Evolutionary conservation across 2,888 invertebrate genomes (phyloP), one percentile per base, ranked within the genome.

Genomic region (Mylabris sibirica): DNA sequence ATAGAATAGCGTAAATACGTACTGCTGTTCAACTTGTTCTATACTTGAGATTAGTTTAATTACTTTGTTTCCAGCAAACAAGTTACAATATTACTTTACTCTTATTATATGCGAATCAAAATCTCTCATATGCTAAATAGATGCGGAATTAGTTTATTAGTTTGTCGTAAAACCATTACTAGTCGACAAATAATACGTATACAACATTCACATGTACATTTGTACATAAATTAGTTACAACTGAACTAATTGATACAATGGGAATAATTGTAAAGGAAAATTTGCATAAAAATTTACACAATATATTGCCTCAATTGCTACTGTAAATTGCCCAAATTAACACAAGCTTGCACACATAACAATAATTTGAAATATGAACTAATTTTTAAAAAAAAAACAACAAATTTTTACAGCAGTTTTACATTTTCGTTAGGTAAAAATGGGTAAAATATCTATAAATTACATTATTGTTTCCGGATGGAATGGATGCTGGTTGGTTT

Each of bases 11-110:
- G 77, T 78, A 79, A 79, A 81, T 80, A 79, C 74, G 77, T 78
- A 76, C 76, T 74, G 72, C 75, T 75, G 72, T 49, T 49, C 49
- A 76, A 76, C 75, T 74, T 72, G 65, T 8, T 30, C 70, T 73
- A 73, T 78, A 77, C 79, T 79, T 75, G 74, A 79, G 80, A 81
- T 81, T 80, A 81, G 80, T 81, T 80, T 80, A 81, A 81, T 80
- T 78, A 78, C 79, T 63, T 69, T 70, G 71, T 69, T 73, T 72
- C 73, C 72, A 73, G 71, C 78, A 74, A 78, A 78, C 78, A 77
- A 77, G 74, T 76, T 72, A 74, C 72, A 68, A 66, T 72, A 72
- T 75, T 74, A 73, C 49, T 49, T 49, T 76, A 75, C 76, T 74
- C 76, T 77, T 67, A 71, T 73, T 74, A 75, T 74, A 74, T 71